Percentiles rank a stretch among this genome's conserved stretches.
phyloP scores from a whole-genome alignment of 2,888 invertebrate genomes.

The Argynnis bischoffii region DNA sequence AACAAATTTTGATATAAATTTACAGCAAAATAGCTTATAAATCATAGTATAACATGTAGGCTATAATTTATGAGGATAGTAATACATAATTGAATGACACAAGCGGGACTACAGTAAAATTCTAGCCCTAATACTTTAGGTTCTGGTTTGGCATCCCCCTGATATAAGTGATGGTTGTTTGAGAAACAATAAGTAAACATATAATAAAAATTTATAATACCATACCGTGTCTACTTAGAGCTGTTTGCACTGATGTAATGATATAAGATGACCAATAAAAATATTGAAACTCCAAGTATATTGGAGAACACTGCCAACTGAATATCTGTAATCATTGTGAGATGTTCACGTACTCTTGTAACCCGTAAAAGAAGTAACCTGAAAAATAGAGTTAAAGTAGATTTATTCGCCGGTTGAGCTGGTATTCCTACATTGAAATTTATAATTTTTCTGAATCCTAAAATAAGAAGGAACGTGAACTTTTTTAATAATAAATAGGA shows the following conservation, averaged over 20 bases:
- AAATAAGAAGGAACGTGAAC: too few relatives aligned
- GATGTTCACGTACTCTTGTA: not conserved
- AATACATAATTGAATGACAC: too few relatives aligned
- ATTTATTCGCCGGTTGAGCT: not conserved
- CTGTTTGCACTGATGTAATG: constrained; percentile 97
- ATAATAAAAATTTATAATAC: not conserved
- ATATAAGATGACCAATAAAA: constrained; percentile 96
- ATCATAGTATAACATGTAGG: too few relatives aligned
- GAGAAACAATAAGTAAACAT: not conserved
- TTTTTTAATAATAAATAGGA: too few relatives aligned
- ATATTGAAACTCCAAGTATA: constrained; percentile 94
- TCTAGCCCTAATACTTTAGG: too few relatives aligned
- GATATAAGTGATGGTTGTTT: not conserved
- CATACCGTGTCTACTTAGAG: constrained; percentile 72
- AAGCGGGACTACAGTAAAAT: too few relatives aligned
- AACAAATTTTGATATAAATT: too few relatives aligned
- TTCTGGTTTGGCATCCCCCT: too few relatives aligned
- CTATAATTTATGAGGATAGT: too few relatives aligned
- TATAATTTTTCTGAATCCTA: too few relatives aligned
- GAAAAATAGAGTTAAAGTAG: constrained; percentile 8
- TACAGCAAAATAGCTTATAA: too few relatives aligned
- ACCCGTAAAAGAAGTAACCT: constrained; percentile 6
- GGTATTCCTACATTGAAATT: too few relatives aligned
- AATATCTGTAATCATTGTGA: constrained; percentile 95
- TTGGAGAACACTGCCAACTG: constrained; percentile 98